Evolutionary conservation across 2,888 invertebrate species (phyloP), one percentile per base, ranked within the genome.

Genomic region (Beris chalybata): DNA sequence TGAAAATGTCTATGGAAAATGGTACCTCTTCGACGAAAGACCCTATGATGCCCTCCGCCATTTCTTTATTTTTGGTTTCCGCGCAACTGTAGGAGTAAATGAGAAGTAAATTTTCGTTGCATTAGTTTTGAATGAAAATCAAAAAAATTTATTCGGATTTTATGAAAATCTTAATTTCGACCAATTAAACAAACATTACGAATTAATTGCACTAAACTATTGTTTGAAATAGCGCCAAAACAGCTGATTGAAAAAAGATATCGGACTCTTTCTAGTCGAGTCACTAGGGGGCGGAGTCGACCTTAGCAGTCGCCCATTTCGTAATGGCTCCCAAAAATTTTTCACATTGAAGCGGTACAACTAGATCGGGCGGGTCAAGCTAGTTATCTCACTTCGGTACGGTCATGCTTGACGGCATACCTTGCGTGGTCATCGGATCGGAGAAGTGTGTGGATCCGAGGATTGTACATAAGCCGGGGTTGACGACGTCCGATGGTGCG

Each of bases 211-310:
- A 38, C 5, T 38, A 38, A 38, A 38, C 38, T 7, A 38, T 38
- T 9, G 38, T 38, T 38, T 1, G 9, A 38, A 38, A 38, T 38
- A 5, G 38, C 9, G 9, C 1, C 7, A 38, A 38, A 38, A 38
- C 38, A 38, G 38, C 38, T 5, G 38, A 38, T 7, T 38, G 38
- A 38, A 3, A 7, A 9, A 38, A 38, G 38, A 50, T 61, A 61
- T 32, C 50, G 9, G 7, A 38, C 61, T 61, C 61, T 38, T 13
- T 59, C 29, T 22, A 15, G 12, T 38, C 7, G 9, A 29, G 13
- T 44, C 6, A 63, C 61, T 22, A 22, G 76, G 74, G 71, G 80
- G 80, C 77, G 80, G 79, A 76, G 77, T 72, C 73, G 71, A 68
- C 57, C 52, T 54, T 47, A 68, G 73, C 69, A 64, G 63, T 58